Base-by-base conservation (phyloP, 2,888 invertebrate genomes). In the Pseudolycoriella hygida region DNA sequence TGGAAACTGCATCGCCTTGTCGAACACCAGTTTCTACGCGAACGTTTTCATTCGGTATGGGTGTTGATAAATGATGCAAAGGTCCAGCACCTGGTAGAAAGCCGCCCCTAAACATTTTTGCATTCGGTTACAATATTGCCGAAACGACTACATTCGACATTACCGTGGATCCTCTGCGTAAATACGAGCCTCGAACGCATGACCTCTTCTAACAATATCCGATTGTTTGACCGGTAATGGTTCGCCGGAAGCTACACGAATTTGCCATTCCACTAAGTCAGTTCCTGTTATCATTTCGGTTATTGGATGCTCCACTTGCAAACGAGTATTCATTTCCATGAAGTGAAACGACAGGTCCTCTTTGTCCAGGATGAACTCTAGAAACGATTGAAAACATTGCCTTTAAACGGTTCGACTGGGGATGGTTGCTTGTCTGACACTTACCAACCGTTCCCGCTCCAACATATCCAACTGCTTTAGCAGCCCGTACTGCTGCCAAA, bases 251-350 rank as follows among this genome's bases (percentile, higher is more conserved):
- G 97, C 96, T 40, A 96, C 77, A 59, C 78, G 76, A 6, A 90
- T 67, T 65, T 98, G 98, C 98, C 97, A 98, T 60, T 98, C 96
- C 0, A 98, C 98, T 50, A 98, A 71, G 69, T 98, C 98, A 0
- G 85, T 84, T 14, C 77, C 87, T 34, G 97, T 98, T 40, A 98
- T 88, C 80, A 94, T 94, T 69, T 98, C 98, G 0, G 94, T 89
- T 47, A 98, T 82, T 0, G 94, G 93, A 71, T 96, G 94, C 60
- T 96, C 94, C 1, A 94, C 92, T 64, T 92, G 90, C 25, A 92
- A 68, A 37, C 98, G 71, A 0, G 98, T 98, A 65, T 98, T 98
- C 98, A 98, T 98, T 72, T 98, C 98, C 98, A 98, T 98, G 61
- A 98, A 98, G 67, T 89, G 92, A 62, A 98, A 98, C 49, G 81